phyloP scores from a whole-genome alignment of 2,797 vertebrate genomes.

The Sylvia borin region DNA sequence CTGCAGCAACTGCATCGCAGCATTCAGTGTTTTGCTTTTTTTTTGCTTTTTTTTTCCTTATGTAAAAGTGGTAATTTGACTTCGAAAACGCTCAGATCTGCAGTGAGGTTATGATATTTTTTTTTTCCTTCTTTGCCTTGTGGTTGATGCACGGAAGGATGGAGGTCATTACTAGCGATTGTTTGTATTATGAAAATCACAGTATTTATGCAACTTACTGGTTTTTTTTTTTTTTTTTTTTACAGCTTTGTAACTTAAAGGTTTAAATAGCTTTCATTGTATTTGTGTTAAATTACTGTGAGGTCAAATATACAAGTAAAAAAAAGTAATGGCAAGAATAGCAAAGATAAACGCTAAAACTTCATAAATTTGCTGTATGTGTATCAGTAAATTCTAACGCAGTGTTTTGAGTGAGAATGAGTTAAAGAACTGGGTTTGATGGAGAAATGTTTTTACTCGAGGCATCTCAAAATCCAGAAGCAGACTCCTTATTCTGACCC shows the following conservation, averaged over 20 bases:
- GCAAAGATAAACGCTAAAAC: neutral
- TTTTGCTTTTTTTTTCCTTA: neutral
- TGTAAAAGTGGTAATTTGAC: neutral
- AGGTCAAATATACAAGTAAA: neutral
- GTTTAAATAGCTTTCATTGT: neutral
- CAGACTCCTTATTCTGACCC: fast-evolving
- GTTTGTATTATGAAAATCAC: neutral
- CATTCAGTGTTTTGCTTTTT: neutral
- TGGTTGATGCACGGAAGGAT: neutral
- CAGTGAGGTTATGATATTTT: neutral
- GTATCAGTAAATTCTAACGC: neutral
- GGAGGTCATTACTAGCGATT: neutral
- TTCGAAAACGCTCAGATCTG: neutral
- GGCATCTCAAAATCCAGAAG: neutral
- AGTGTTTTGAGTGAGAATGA: neutral
- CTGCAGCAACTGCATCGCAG: neutral
- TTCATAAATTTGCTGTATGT: neutral
- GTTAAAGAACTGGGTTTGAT: neutral
- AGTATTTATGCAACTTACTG: neutral
- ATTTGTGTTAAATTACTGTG: neutral
- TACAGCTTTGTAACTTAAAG: neutral
- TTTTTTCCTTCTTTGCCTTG: neutral
- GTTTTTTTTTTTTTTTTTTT: neutral
- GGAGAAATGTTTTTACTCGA: neutral
- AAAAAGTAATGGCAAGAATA: neutral